Conservation (phyloP, 1,140 invertebrate genomes). For the Drosophila nebulosa region DNA sequence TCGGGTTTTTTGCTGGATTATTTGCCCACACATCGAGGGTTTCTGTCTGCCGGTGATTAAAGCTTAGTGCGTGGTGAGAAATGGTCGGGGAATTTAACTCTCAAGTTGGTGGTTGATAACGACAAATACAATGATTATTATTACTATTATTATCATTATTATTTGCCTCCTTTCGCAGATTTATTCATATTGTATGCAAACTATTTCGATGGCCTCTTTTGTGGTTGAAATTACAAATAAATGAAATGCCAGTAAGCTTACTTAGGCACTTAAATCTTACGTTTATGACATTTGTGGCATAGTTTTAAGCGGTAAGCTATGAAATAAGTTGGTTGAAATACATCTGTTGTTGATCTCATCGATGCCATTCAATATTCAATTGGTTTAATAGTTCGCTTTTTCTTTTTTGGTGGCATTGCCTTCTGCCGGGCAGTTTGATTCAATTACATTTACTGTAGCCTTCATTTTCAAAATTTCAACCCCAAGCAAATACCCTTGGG, state of each 20-base stretch:
- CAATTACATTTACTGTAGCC: slow-evolving; percentile 23
- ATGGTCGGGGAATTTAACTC: slow-evolving; percentile 41
- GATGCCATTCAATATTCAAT: not conserved
- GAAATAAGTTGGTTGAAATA: not conserved
- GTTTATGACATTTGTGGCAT: not conserved
- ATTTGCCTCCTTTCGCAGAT: slow-evolving; percentile 20
- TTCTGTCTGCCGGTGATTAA: slow-evolving; percentile 41
- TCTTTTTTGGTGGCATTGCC: not conserved
- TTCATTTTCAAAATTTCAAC: slow-evolving; percentile 28
- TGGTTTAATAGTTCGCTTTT: not conserved
- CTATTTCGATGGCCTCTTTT: slow-evolving; percentile 38
- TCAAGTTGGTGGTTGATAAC: slow-evolving; percentile 57
- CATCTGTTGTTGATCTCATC: not conserved
- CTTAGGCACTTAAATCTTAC: not conserved
- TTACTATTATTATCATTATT: not conserved
- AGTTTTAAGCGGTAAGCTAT: not conserved
- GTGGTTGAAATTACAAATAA: not conserved
- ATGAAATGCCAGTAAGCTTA: not conserved
- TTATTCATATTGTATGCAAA: slow-evolving; percentile 15
- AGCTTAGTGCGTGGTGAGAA: slow-evolving; percentile 68
- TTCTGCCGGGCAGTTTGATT: slow-evolving; percentile 19
- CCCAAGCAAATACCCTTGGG: slow-evolving; percentile 34
- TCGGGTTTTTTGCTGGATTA: slow-evolving; percentile 34
- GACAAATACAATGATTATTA: not conserved
- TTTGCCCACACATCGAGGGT: slow-evolving; percentile 18